Evolutionary conservation across 1,140 invertebrate species (phyloP), one percentile per base, ranked within the genome.

Genomic region (Danaus melanippus): DNA sequence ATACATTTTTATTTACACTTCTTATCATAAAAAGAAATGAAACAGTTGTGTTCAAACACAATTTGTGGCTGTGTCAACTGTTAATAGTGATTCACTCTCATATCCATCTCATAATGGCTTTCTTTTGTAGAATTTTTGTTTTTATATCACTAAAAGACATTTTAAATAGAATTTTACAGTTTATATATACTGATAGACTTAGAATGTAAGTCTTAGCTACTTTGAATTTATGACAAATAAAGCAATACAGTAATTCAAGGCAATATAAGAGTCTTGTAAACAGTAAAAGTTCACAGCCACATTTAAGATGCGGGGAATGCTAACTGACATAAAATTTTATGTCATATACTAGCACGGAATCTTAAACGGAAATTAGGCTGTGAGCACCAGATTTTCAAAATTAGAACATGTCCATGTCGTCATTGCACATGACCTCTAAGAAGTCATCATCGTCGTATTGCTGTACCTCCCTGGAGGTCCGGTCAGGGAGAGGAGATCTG

Each of bases 331-430:
- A 32, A 32, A 4, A 0, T 7, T 32, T 32, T 32, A 32, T 32
- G 21, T 32, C 21, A 8, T 32, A 32, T 32, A 8, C 11, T 46
- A 46, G 12, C 45, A 46, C 45, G 17, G 11, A 46, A 6, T 46
- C 45, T 10, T 17, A 44, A 12, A 44, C 3, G 12, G 12, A 44
- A 12, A 50, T 43, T 10, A 58, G 56, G 56, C 56, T 52, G 52
- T 46, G 42, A 60, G 58, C 58, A 60, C 58, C 53, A 42, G 40
- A 52, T 39, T 51, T 42, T 7, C 3, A 43, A 10, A 8, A 45
- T 52, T 71, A 82, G 61, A 93, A 93, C 49, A 93, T 74, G 79
- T 94, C 92, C 92, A 94, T 94, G 46, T 93, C 91, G 67, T 90
- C 88, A 56, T 90, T 90, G 59, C 89, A 89, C 73, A 89, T 91